Conservation (phyloP, 2,797 vertebrate species). For the Danio albolineatus region DNA sequence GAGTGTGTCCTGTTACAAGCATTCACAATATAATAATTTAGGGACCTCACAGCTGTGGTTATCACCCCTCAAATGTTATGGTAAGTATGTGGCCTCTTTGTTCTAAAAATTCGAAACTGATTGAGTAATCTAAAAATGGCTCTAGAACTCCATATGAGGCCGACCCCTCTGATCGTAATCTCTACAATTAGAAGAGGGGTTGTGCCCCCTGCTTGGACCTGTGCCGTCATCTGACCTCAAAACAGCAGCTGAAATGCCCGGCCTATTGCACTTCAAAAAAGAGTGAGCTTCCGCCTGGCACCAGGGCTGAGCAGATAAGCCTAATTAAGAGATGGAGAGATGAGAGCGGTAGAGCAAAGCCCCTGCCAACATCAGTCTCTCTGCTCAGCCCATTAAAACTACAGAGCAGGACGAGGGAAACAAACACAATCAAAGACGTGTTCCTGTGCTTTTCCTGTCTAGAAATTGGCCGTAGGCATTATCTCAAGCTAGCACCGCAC, state of each 20-base stretch:
- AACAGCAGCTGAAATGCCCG: slow-evolving; percentile 21
- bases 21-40: too few relatives aligned
- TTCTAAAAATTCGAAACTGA: not conserved
- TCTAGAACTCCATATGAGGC: not conserved
- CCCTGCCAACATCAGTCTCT: slow-evolving; percentile 41
- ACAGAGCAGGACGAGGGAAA: slow-evolving; percentile 41
- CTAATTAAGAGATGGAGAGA: slow-evolving; percentile 52
- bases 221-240: slow-evolving; percentile 37
- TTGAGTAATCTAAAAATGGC: not conserved
- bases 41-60: too few relatives aligned
- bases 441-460: slow-evolving; percentile 43
- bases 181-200: slow-evolving; percentile 29
- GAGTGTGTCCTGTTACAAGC: too few relatives aligned
- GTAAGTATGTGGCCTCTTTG: not conserved
- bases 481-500: slow-evolving; percentile 20
- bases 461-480: slow-evolving; percentile 35
- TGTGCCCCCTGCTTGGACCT: slow-evolving; percentile 1
- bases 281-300: slow-evolving; percentile 38
- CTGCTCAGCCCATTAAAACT: slow-evolving; percentile 40
- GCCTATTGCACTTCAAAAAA: slow-evolving; percentile 46
- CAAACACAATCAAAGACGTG: slow-evolving; percentile 47
- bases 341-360: slow-evolving; percentile 14
- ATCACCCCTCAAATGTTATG: too few relatives aligned
- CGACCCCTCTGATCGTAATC: not conserved
- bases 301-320: slow-evolving; percentile 29